Percentiles rank a stretch among this genome's conserved stretches.
phyloP scores from a whole-genome alignment of 2,113 vertebrate species.

The Aix galericulata region DNA sequence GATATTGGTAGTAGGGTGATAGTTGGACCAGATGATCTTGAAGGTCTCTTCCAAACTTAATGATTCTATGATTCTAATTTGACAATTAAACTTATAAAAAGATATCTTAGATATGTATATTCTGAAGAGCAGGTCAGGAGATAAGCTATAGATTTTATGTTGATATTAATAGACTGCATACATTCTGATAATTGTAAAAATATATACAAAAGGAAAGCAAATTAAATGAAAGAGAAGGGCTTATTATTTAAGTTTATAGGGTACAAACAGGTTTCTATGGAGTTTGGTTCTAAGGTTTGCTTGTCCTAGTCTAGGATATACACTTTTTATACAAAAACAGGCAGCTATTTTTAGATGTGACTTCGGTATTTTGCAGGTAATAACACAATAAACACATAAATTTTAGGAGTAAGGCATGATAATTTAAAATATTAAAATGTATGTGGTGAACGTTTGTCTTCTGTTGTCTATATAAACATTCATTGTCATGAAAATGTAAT shows the following conservation, averaged over 20 bases:
- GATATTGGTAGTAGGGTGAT: no score
- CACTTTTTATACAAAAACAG: neutral
- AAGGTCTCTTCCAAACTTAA: no score
- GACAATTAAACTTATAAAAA: neutral
- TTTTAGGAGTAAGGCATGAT: neutral
- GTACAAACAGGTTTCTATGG: neutral
- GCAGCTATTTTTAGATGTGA: neutral
- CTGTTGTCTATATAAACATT: constrained; percentile 15
- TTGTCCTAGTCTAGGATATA: neutral
- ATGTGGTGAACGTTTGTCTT: neutral
- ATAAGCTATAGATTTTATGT: neutral
- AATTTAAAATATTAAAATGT: neutral
- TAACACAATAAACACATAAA: neutral
- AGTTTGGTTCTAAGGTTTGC: neutral
- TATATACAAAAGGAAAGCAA: neutral
- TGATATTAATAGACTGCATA: neutral
- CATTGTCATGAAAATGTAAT: constrained; percentile 63
- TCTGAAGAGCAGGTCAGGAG: neutral
- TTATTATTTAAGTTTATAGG: neutral
- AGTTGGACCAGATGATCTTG: no score
- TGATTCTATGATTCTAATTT: neutral
- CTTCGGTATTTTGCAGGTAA: neutral
- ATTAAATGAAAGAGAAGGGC: neutral
- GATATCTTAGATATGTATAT: neutral
- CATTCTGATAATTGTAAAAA: neutral